Percentiles rank a stretch among this genome's conserved stretches.
These are phyloP conservation scores for Yponomeuta sedellus DNA, from an alignment of 2,888 invertebrate genomes.

Conservation along the genomic window DNA sequence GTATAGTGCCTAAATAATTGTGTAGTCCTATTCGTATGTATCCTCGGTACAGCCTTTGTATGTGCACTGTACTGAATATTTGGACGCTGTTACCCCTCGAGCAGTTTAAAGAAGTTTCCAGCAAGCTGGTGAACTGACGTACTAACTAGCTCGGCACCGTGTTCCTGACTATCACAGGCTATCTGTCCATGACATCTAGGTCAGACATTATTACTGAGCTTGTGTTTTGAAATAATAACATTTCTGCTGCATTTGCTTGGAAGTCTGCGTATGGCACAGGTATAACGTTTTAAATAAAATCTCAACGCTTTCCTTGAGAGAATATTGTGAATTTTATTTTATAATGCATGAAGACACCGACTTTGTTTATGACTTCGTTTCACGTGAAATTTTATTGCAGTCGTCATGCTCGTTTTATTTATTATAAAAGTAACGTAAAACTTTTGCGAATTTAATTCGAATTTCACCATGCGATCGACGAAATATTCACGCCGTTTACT, in stretches of 20 bases:
- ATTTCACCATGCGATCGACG: background rate
- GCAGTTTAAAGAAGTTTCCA: slow-evolving; percentile 2
- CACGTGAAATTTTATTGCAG: background rate
- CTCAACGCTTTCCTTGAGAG: background rate
- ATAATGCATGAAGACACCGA: background rate
- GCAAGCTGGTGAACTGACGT: slow-evolving; percentile 1
- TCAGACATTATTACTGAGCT: slow-evolving; percentile 8
- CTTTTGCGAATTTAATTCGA: background rate
- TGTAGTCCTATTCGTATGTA: too few species aligned
- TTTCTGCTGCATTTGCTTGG: slow-evolving; percentile 5
- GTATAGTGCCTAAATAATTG: too few species aligned
- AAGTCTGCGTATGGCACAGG: background rate
- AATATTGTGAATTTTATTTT: background rate
- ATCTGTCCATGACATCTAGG: slow-evolving; percentile 6
- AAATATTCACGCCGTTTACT: too few species aligned
- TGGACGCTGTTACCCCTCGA: background rate
- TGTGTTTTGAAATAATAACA: slow-evolving; percentile 9
- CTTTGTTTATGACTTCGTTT: background rate
- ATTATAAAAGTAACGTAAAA: background rate
- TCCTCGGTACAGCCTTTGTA: background rate
- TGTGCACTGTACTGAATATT: background rate
- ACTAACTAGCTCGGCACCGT: background rate
- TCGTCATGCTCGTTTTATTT: background rate
- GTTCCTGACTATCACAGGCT: slow-evolving; percentile 5
- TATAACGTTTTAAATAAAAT: background rate